Evolutionary conservation across 1,140 invertebrate species (phyloP).

Genomic region (Caerostris extrusa): DNA sequence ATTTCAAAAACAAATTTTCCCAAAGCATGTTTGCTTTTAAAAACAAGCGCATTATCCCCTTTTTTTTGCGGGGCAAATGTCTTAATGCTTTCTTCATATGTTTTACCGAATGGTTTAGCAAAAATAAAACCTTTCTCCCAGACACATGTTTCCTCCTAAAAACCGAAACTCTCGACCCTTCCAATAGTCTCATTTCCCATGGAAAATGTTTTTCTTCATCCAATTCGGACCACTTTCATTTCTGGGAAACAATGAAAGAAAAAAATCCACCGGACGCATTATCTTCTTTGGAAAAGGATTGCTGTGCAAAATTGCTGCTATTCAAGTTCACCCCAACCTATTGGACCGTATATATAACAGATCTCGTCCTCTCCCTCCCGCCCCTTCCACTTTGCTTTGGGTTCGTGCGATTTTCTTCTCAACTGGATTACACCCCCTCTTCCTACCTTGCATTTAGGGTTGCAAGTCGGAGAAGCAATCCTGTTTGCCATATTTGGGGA

Average conservation of each 20-base stretch:
- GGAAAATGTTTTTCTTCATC: conserved; percentile 56
- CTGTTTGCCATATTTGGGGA: conserved; percentile 41
- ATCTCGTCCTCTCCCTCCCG: conserved; percentile 28
- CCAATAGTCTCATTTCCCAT: conserved; percentile 14
- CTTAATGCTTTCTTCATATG: conserved; percentile 47
- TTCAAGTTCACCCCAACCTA: conserved; percentile 65
- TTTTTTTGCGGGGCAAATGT: neutral
- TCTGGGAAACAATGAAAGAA: conserved; percentile 32
- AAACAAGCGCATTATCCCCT: neutral
- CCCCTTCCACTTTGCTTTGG: neutral
- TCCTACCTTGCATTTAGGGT: conserved; percentile 20
- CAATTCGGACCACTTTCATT: conserved; percentile 66
- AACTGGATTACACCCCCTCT: conserved; percentile 19
- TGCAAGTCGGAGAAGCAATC: neutral
- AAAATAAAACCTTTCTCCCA: conserved; percentile 6
- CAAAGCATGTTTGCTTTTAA: neutral
- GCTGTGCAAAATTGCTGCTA: conserved; percentile 49
- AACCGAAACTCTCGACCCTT: conserved; percentile 1
- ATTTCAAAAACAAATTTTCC: neutral
- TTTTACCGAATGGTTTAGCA: conserved; percentile 10
- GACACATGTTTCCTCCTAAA: conserved; percentile 49
- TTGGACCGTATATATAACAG: conserved; percentile 56
- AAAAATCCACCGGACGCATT: conserved; percentile 8
- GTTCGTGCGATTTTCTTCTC: neutral
- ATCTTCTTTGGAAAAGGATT: conserved; percentile 20